Conservation (phyloP, 2,888 invertebrate genomes). For the Colletes collaris region DNA sequence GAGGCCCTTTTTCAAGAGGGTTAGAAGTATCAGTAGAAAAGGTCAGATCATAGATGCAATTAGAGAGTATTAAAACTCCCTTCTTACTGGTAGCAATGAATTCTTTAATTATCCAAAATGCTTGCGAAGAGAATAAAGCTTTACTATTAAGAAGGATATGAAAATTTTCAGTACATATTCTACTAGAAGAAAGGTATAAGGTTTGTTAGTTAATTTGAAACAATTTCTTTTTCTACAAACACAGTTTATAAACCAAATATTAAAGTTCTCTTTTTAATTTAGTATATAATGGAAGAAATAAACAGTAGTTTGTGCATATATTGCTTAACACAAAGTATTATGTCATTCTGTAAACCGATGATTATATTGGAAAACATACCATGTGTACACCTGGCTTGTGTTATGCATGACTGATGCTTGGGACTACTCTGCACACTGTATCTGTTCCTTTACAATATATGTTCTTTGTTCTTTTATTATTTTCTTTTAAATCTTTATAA, state of each 20-base stretch:
- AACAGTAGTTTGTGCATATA: background rate
- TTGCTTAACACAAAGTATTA: background rate
- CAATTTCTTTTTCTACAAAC: background rate
- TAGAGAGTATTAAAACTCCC: slow-evolving; percentile 71
- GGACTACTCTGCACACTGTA: slow-evolving; percentile 36
- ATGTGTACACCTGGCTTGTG: slow-evolving; percentile 76
- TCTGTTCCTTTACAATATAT: slow-evolving; percentile 21
- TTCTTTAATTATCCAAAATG: slow-evolving; percentile 26
- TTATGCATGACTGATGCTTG: slow-evolving; percentile 77
- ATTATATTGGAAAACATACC: slow-evolving; percentile 51
- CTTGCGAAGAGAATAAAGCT: no score
- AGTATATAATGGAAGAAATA: background rate
- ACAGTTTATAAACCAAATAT: background rate
- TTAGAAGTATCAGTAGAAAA: slow-evolving; percentile 58
- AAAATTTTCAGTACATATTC: background rate
- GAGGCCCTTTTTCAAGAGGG: slow-evolving; percentile 52
- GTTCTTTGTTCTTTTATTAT: background rate
- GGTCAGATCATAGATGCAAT: slow-evolving; percentile 71
- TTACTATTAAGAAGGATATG: background rate
- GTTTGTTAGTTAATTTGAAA: background rate
- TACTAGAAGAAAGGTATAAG: background rate
- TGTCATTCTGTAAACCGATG: slow-evolving; percentile 2
- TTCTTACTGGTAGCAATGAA: slow-evolving; percentile 15
- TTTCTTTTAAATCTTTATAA: background rate
- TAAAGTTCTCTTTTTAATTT: background rate